Conservation (phyloP, 2,797 vertebrate genomes). For the Scolopax bukidnonensis region DNA sequence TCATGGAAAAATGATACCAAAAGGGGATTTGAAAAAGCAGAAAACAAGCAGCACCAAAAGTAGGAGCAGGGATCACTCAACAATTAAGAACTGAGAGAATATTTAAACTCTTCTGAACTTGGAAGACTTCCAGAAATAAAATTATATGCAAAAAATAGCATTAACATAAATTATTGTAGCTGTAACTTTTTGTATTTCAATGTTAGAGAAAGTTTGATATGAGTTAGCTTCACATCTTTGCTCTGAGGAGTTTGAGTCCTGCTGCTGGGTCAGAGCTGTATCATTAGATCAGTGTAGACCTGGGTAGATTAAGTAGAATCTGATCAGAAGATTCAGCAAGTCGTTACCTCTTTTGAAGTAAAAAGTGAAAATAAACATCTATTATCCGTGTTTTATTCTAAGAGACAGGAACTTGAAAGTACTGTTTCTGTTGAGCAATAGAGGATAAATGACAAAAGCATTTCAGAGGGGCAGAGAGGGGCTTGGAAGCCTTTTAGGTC, state of each 20-base stretch:
- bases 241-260: not conserved
- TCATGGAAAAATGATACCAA: not conserved
- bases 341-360: not conserved
- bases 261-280: not conserved
- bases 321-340: not conserved
- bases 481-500: not conserved
- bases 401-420: not conserved
- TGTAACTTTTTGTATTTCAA: not conserved
- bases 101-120: conserved; percentile 17
- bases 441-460: not conserved
- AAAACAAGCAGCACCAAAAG: not conserved
- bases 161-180: not conserved
- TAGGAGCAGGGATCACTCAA: not conserved
- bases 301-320: too few species aligned
- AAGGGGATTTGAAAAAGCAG: not conserved
- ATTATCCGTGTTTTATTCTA: not conserved
- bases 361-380: not conserved
- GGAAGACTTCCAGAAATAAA: not conserved
- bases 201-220: not conserved
- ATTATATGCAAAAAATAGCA: not conserved
- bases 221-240: not conserved
- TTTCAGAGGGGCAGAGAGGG: not conserved
- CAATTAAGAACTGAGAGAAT: not conserved
- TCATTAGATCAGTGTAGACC: not conserved
- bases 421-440: not conserved